Percentiles rank a stretch among this genome's conserved stretches.
Evolutionary conservation across 2,888 invertebrate genomes (phyloP).

Genomic region (Drosophila mayaguana): DNA sequence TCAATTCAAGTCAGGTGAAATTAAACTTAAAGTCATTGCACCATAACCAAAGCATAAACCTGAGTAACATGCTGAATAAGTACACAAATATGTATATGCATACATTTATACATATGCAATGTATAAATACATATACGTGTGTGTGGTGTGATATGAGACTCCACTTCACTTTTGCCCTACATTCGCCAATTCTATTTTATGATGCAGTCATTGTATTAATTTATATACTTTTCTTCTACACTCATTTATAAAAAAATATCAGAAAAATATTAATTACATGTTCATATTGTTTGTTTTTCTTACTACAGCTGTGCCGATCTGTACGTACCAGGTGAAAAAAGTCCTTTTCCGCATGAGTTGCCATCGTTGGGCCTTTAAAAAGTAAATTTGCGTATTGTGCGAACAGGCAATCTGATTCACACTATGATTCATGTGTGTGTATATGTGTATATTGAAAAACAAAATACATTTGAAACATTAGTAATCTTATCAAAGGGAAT

Average conservation of each 20-base stretch:
- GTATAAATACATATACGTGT: background rate
- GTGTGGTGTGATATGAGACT: background rate
- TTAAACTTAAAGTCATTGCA: conserved; percentile 8
- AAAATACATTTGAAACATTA: conserved; percentile 51
- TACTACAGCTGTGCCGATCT: conserved; percentile 31
- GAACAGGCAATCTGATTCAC: conserved; percentile 45
- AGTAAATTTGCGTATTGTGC: conserved; percentile 33
- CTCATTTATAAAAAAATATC: background rate
- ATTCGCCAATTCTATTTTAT: background rate
- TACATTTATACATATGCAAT: background rate
- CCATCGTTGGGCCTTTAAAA: conserved; percentile 46
- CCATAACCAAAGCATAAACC: background rate
- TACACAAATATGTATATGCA: background rate
- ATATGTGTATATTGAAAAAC: conserved; percentile 39
- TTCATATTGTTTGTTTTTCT: conserved; percentile 8
- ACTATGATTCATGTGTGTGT: conserved; percentile 30
- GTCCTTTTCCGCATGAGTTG: conserved; percentile 70
- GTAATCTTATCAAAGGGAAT: conserved; percentile 54
- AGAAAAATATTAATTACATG: background rate
- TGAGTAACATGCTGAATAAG: background rate
- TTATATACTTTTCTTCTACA: background rate
- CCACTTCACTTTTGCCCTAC: conserved; percentile 11
- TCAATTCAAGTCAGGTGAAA: conserved; percentile 6
- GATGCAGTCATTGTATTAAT: background rate
- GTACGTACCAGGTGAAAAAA: conserved; percentile 68